phyloP scores from a whole-genome alignment of 2,888 invertebrate species.

The Acronicta aceris region DNA sequence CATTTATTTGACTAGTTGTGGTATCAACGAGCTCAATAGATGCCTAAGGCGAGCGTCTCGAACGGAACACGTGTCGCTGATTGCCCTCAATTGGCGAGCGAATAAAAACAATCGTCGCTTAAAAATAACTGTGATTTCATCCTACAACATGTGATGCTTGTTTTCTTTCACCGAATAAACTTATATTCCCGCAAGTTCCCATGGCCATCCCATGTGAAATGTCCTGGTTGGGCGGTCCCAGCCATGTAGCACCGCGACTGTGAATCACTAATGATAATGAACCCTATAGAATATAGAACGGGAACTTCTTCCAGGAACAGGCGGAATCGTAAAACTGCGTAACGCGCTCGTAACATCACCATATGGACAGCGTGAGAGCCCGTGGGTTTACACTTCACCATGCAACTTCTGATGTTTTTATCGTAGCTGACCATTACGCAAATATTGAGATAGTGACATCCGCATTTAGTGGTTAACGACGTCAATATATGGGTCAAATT shows the following conservation, averaged over 20 bases:
- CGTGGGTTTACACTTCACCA: slow-evolving; percentile 56
- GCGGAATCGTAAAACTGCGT: slow-evolving; percentile 63
- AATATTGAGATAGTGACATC: slow-evolving; percentile 79
- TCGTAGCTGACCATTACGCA: slow-evolving; percentile 66
- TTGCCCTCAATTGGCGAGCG: slow-evolving; percentile 89
- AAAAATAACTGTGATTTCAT: slow-evolving; percentile 90
- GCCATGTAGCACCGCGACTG: slow-evolving; percentile 66
- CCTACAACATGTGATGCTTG: slow-evolving; percentile 84
- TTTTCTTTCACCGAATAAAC: slow-evolving; percentile 78
- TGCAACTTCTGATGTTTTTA: slow-evolving; percentile 74
- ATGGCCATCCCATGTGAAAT: slow-evolving; percentile 81
- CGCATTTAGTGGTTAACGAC: slow-evolving; percentile 69
- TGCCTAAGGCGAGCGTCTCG: slow-evolving; percentile 80
- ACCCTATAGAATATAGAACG: slow-evolving; percentile 66
- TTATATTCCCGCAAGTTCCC: slow-evolving; percentile 76
- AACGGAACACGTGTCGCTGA: slow-evolving; percentile 87
- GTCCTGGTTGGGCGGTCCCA: slow-evolving; percentile 76
- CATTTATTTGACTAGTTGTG: slow-evolving; percentile 66
- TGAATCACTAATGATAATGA: slow-evolving; percentile 81
- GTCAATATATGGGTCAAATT: slow-evolving; percentile 75
- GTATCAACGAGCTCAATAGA: slow-evolving; percentile 81
- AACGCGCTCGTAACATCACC: slow-evolving; percentile 60
- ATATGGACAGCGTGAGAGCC: slow-evolving; percentile 74
- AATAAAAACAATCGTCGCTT: slow-evolving; percentile 89
- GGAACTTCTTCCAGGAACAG: slow-evolving; percentile 69